Conservation (phyloP, 2,113 vertebrate species). For the Aphyosemion australe region DNA sequence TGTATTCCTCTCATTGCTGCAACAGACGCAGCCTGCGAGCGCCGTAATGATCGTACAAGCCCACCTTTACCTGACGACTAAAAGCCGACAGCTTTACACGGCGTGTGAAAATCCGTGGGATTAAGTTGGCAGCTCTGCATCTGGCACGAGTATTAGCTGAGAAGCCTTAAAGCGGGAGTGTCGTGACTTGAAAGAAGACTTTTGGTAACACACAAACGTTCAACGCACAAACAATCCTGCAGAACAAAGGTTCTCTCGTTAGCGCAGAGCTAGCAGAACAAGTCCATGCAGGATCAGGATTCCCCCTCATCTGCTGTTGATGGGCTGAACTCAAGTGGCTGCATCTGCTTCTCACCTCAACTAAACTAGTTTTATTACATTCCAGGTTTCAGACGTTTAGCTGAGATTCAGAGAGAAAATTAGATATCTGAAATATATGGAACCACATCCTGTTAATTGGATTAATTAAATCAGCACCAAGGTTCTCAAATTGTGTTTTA, state of each 20-base stretch:
- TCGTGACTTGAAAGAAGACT: conserved; percentile 34
- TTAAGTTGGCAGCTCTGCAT: conserved; percentile 41
- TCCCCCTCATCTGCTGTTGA: no score
- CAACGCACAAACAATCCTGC: not conserved
- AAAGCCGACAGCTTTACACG: conserved; percentile 8
- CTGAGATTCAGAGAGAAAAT: conserved; percentile 32
- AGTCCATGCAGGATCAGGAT: conserved; percentile 37
- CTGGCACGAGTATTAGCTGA: conserved; percentile 26
- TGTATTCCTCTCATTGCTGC: not conserved
- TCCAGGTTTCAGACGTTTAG: conserved; percentile 41
- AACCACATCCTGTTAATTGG: no score
- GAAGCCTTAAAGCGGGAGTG: conserved; percentile 23
- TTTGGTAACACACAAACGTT: not conserved
- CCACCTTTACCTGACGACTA: conserved; percentile 21
- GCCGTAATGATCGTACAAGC: not conserved
- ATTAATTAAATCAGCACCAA: no score
- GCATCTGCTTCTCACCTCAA: conserved; percentile 41
- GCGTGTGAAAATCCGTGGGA: conserved; percentile 30
- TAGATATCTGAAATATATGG: conserved; percentile 28
- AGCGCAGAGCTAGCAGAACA: conserved; percentile 29
- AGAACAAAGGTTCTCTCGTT: conserved; percentile 18
- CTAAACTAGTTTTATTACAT: conserved; percentile 50
- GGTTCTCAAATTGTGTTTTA: no score
- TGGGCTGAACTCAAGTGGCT: no score
- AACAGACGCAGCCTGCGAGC: not conserved